phyloP scores from a whole-genome alignment of 2,888 invertebrate genomes.

The Malachius bipustulatus region DNA sequence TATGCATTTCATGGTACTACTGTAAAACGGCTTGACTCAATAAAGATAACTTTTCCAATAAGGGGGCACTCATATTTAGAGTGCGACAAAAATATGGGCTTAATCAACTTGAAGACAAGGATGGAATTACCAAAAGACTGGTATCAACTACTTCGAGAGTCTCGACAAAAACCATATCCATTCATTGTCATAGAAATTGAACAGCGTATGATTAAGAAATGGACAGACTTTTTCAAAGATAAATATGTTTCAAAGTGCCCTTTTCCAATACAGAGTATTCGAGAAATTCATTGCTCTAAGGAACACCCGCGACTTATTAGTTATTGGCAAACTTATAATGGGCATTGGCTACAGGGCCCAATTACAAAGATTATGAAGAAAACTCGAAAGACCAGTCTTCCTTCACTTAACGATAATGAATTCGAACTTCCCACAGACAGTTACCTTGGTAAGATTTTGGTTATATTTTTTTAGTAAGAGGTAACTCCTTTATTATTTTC shows the following conservation, averaged over 20 bases:
- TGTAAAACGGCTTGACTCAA: constrained; percentile 16
- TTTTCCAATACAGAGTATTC: constrained; percentile 1
- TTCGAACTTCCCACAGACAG: background rate
- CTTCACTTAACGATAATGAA: constrained; percentile 4
- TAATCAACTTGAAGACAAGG: constrained; percentile 12
- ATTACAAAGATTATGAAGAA: too few relatives aligned
- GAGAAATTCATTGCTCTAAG: background rate
- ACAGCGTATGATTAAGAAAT: background rate
- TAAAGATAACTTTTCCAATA: constrained; percentile 20
- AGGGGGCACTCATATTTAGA: constrained; percentile 21
- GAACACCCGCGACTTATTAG: background rate
- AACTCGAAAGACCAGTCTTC: background rate
- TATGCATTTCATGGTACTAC: constrained; percentile 19
- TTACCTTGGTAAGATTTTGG: background rate
- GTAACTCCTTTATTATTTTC: background rate
- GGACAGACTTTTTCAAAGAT: constrained; percentile 5
- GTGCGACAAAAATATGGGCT: constrained; percentile 19
- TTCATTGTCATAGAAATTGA: background rate
- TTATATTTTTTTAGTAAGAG: background rate
- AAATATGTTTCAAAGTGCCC: background rate
- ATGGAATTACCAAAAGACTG: background rate
- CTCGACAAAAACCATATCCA: background rate
- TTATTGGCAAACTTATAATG: background rate
- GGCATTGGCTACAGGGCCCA: background rate
- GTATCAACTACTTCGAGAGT: background rate